Base-by-base conservation (phyloP, 2,888 invertebrate genomes). In the Nesidiocoris tenuis region DNA sequence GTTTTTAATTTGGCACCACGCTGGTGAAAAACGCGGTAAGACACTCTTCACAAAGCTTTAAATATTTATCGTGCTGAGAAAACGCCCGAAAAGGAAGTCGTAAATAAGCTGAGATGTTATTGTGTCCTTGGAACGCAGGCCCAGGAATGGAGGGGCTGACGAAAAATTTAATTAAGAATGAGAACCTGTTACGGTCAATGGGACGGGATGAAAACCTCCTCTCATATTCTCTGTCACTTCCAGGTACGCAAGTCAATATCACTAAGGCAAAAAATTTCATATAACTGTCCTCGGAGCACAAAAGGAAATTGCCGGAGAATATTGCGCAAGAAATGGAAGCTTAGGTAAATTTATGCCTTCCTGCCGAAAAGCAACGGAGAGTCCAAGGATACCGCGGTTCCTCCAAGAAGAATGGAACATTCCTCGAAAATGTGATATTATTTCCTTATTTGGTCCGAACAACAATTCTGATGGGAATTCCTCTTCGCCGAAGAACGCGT, bases 81-180 rank as follows among this genome's bases (percentile, higher is more conserved):
- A 39, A 39, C 5, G 39, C n/a, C 39, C 12, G 39, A 39, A 39
- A 12, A 39, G 39, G 39, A 39, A 39, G 39, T 12, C 39, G 39
- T 39, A 39, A 39, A 39, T 39, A 39, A 39, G 39, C 5, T 39
- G 39, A 39, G 39, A 39, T 39, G 39, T 39, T 39, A 39, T 39
- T 39, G 39, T 39, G 39, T 39, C 39, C 5, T 12, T 7, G 39
- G 39, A 39, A 39, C 39, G 39, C 39, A 39, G 39, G 3, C 39
- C 12, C 12, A 3, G 39, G 12, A 39, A 7, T 7, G 39, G 39
- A 39, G 39, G 54, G 19, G 18, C n/a, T 54, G 61, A 21, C 39
- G 72, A 72, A 72, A 72, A 72, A 72, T 72, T 72, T 72, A 72
- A 72, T 72, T 72, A 72, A 72, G 72, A 72, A 72, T 72, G 72